Evolutionary conservation across 2,888 invertebrate genomes (phyloP), one percentile per base, ranked within the genome.

Genomic region (Rhorus exstirpatorius): DNA sequence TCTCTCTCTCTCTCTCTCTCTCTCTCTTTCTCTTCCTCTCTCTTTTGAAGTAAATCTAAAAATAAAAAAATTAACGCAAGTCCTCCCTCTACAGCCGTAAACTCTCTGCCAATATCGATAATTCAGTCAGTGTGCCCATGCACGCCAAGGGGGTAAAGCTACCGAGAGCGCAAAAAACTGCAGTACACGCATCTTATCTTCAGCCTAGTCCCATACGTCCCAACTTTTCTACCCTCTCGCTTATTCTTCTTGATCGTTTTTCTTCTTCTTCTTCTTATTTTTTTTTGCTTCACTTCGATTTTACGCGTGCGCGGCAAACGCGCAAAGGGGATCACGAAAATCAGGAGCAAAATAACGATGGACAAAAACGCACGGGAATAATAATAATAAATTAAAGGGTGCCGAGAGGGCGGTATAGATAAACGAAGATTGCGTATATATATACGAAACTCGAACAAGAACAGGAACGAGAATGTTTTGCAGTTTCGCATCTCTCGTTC

Each of bases 91-190:
- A 31, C 53, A 53, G 61, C 44, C 65, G 61, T 55, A 61, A 75
- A 55, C 31, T 75, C 72, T 26, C 65, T 86, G 89, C 91, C 91
- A 91, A 91, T 91, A 91, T 90, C 91, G 90, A 91, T 91, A 91
- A 92, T 89, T 92, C 90, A 91, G 89, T 82, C 86, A 46, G 51
- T 17, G 41, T 19, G 78, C 35, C 41, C 21, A 21, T 44, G 65
- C 61, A 51, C 74, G 58, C 44, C 51, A 53, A n/a, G 85, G 85
- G 86, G 85, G 87, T 89, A 89, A 89, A 90, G 89, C 86, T 83
- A 84, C 84, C 87, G 84, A 87, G n/a, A n/a, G n/a, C n/a, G 86
- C 58, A 61, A 72, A 70, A 65, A 71, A 63, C 49, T 14, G 3
- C 26, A 12, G 67, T 65, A 63, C 72, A 72, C 71, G 72, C 65